phyloP scores from a whole-genome alignment of 2,888 invertebrate genomes.

The Synergus itoensis region DNA sequence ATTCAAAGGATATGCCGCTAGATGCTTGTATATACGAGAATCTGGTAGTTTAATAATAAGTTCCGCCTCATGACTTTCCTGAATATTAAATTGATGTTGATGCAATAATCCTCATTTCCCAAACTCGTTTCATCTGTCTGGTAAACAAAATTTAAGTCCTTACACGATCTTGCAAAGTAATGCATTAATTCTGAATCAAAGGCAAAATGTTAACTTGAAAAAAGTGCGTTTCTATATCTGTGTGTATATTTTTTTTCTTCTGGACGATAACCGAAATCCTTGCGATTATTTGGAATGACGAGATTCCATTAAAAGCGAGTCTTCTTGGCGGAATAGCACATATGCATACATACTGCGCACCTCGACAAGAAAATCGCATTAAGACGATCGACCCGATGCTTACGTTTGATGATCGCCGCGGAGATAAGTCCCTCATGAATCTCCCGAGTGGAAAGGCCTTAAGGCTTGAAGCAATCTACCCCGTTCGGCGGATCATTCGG shows the following conservation, averaged over 20 bases:
- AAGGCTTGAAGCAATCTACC: constrained; percentile 45
- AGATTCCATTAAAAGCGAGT: constrained; percentile 44
- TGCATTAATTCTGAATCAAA: neutral
- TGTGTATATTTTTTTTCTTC: neutral
- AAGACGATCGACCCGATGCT: constrained; percentile 63
- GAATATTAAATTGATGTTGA: neutral
- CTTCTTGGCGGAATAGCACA: neutral
- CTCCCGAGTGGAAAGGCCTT: constrained; percentile 45
- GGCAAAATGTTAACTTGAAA: neutral
- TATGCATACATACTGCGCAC: constrained; percentile 38
- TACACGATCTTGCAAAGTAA: neutral
- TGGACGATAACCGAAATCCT: neutral
- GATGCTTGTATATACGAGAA: constrained; percentile 46
- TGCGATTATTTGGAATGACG: constrained; percentile 30
- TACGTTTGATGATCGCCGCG: constrained; percentile 68
- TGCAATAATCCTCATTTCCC: neutral
- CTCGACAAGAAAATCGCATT: constrained; percentile 71
- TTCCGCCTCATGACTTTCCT: neutral
- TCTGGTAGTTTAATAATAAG: constrained; percentile 8
- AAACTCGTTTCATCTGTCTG: neutral
- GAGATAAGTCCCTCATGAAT: constrained; percentile 52
- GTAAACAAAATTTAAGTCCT: neutral
- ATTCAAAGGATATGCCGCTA: constrained; percentile 54
- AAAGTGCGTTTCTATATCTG: neutral
- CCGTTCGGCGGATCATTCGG: constrained; percentile 55